Base-by-base conservation (phyloP, 2,888 invertebrate species). In the Cheilosia soror region DNA sequence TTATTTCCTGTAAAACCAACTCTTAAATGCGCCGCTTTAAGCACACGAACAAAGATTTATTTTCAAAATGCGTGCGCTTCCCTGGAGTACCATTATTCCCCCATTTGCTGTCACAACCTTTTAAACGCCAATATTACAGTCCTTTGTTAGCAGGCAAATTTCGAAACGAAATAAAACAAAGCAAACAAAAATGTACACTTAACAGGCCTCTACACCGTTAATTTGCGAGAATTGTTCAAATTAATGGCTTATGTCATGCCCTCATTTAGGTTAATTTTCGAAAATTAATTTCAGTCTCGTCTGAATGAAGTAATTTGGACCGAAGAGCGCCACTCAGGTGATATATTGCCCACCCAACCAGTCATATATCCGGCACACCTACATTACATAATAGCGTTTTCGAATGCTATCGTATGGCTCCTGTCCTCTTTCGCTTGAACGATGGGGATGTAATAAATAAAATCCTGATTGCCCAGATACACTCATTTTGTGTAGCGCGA, bases 191-290 rank as follows among this genome's bases (percentile, higher is more conserved):
- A 47, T 2, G 7, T 29, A 20, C 9, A 49, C 65, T 66, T 57
- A 68, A 68, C 29, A 60, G 49, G 29, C 31, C 66, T 37, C 37
- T 55, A 73, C 71, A 63, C 63, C 49, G 75, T 81, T 81, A 85
- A 85, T 79, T 85, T 85, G 81, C n/a, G 76, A 66, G 81, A 76
- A 85, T 81, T 72, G 81, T 68, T 47, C 63, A 81, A 76, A 85
- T 85, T 77, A 85, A 85, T 81, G 76, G 81, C 71, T 81, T 80
- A 85, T 81, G 81, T 72, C 85, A 44, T 72, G 81, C 76, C 81
- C 85, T 81, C 85, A 85, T 77, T 85, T 85, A 81, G 76, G 85
- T 85, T 85, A 85, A 85, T 85, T 85, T 77, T 76, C 77, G 62
- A 68, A 81, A 85, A 85, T 85, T 85, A 85, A 81, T 85, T 85